A percentile compares a stretch with the other conserved stretches of the same genome.
Evolutionary conservation across 2,797 vertebrate genomes (phyloP).

Genomic region (Macropus fuliginosus): DNA sequence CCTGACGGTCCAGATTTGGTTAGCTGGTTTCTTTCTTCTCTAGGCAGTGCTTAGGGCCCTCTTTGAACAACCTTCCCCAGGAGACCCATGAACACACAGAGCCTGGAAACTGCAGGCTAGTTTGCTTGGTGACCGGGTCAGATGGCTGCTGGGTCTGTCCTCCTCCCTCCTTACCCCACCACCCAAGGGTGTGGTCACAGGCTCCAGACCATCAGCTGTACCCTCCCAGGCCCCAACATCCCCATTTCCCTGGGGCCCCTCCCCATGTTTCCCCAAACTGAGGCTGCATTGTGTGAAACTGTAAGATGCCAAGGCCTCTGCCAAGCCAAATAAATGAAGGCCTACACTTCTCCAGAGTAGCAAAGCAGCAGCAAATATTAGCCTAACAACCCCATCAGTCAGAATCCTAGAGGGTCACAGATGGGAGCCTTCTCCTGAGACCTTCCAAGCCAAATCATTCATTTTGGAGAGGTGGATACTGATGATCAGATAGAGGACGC

Average conservation of each 20-base stretch:
- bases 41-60: neutral
- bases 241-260: conserved; percentile 57
- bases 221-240: conserved; percentile 25
- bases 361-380: conserved; percentile 38
- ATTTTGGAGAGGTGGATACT: neutral
- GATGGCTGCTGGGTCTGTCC: neutral
- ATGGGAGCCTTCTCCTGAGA: neutral
- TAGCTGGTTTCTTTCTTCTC: neutral
- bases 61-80: neutral
- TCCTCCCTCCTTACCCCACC: neutral
- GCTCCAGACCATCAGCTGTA: conserved; percentile 6
- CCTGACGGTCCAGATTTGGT: neutral
- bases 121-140: neutral
- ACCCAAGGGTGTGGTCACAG: conserved; percentile 11
- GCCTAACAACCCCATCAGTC: neutral
- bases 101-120: conserved; percentile 30
- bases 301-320: conserved; percentile 29
- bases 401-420: neutral
- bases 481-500: neutral
- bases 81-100: neutral
- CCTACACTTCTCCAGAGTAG: conserved; percentile 57
- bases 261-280: conserved; percentile 49
- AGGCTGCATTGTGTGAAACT: conserved; percentile 63
- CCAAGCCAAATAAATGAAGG: conserved; percentile 73
- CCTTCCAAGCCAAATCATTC: neutral